Evolutionary conservation across 2,113 vertebrate species (phyloP).

Genomic region (Ctenomys sociabilis): DNA sequence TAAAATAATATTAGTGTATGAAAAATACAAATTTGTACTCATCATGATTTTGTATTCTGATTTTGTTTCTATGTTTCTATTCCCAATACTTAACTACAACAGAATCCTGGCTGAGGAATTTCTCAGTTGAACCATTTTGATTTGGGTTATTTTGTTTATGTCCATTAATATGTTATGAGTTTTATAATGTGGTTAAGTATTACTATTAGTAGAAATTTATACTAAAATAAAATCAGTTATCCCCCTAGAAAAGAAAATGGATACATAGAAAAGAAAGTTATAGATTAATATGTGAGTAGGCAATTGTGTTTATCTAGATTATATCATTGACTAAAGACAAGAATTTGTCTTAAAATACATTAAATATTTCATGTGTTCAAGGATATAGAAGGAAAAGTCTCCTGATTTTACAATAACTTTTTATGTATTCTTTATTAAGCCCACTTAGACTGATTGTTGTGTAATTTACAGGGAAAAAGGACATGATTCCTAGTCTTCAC

Average conservation of each 20-base stretch:
- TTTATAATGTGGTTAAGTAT: background rate
- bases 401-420: constrained; percentile 40
- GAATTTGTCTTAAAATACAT: constrained; percentile 21
- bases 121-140: background rate
- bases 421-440: constrained; percentile 62
- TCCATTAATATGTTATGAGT: background rate
- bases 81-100: background rate
- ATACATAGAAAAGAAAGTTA: background rate
- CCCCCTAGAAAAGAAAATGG: background rate
- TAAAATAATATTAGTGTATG: background rate
- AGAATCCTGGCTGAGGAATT: background rate
- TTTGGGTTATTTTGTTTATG: constrained; percentile 5
- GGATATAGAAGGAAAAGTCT: background rate
- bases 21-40: background rate
- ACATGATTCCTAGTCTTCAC: constrained; percentile 61
- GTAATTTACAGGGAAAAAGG: constrained; percentile 40
- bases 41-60: background rate
- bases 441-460: constrained; percentile 62
- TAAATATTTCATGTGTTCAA: background rate
- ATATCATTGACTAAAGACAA: background rate
- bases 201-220: background rate
- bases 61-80: background rate
- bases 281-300: background rate
- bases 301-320: background rate
- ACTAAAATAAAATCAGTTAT: constrained; percentile 17